Base-by-base conservation (phyloP, 1,140 invertebrate species). In the Acyrthosiphon pisum region DNA sequence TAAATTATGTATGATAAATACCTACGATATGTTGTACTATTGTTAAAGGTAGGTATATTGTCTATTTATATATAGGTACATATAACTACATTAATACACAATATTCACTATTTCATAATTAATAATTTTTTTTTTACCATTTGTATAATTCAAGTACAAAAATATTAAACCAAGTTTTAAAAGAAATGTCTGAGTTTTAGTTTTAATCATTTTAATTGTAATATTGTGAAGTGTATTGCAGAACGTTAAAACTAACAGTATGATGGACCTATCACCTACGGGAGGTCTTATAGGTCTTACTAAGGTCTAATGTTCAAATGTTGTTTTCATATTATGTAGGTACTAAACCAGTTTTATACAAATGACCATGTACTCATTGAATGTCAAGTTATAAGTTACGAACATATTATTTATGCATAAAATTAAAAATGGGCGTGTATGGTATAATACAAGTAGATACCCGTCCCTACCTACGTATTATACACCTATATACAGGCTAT, bases 341-440 rank as follows among this genome's bases (percentile, higher is more conserved):
- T 44, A 86, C 22, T 26, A 46, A 86, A 86, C 84, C 84, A 86
- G 84, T 86, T 86, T 86, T 86, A 86, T 20, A 86, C 23, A 11
- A 41, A 86, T 86, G 84, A n/a, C 84, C 84, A 86, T 86, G 84
- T 46, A 46, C 41, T 30, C 41, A 20, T 48, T 46, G 41, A 86
- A 86, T 86, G 84, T 86, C 84, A 86, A 86, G 84, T 46, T 7
- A 20, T 89, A 53, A 53, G 50, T 37, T 53, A 50, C 87, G 1
- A 37, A 26, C 6, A 89, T 35, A 50, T n/a, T 7, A 18, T 76
- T 76, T n/a, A 76, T 76, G 60, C 60, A 76, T 76, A 76, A 14
- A 76, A 76, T 76, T 76, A 76, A n/a, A 76, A 76, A 76, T 35
- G 30, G 60, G 60, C 18, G 60, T 35, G 60, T 76, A 76, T 76